phyloP scores from a whole-genome alignment of 30 jellyfish, hydroid and myxozoan genomes.

The Aurelia aurita region DNA sequence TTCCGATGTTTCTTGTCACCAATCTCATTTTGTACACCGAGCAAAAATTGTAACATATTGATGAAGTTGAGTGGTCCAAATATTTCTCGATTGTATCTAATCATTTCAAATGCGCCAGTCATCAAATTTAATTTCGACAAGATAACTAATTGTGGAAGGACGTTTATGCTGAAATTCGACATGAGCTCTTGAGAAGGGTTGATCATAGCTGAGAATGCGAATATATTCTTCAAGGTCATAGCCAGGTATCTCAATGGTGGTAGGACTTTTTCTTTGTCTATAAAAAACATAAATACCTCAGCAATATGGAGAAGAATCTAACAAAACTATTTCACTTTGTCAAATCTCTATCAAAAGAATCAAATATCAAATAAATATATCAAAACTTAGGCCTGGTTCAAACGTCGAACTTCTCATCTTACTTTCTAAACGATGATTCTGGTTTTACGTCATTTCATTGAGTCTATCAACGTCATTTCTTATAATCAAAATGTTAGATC shows the following conservation, averaged over 20 bases:
- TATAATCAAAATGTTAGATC: too few relatives aligned
- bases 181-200: conserved; percentile 61
- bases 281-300: background rate
- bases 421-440: too few relatives aligned
- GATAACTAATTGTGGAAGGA: conserved; percentile 53
- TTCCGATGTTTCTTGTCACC: conserved; percentile 75
- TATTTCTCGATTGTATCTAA: conserved; percentile 53
- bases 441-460: too few relatives aligned
- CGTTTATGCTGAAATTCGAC: conserved; percentile 33
- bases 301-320: too few relatives aligned
- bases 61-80: conserved; percentile 59
- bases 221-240: conserved; percentile 37
- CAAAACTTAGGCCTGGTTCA: too few relatives aligned
- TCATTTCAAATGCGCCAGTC: conserved; percentile 76
- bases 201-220: conserved; percentile 57
- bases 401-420: too few relatives aligned
- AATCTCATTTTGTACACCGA: conserved; percentile 56
- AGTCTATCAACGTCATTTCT: too few relatives aligned
- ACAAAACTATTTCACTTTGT: too few relatives aligned
- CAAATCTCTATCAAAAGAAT: too few relatives aligned
- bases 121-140: conserved; percentile 50
- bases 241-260: conserved; percentile 66
- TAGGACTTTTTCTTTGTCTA: conserved; percentile 58
- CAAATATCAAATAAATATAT: too few relatives aligned
- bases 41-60: conserved; percentile 35